Base-by-base conservation (phyloP, 2,797 vertebrate species). In the Myripristis jacobus region DNA sequence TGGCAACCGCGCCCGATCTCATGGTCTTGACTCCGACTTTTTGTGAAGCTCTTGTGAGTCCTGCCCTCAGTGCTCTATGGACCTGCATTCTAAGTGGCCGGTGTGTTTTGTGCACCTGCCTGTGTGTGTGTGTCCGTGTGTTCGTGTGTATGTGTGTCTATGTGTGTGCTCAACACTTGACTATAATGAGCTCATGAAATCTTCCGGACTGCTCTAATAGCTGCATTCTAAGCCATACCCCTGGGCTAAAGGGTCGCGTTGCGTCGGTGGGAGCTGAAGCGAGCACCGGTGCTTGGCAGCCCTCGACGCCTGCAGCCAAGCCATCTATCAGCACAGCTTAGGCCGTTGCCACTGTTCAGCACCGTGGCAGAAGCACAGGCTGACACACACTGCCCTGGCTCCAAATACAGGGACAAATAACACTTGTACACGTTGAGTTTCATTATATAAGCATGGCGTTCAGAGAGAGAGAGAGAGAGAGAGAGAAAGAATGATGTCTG, bases 161-260 rank as follows among this genome's bases (percentile, higher is more conserved):
- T 18, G 21, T 77, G 67, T 64, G 55, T 70, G 68, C 66, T 85
- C 66, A 66, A 83, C 82, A 64, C 81, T 88, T 61, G 59, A 77
- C 75, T 85, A 77, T 91, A 93, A 93, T 89, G 87, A 94, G 90
- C 89, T 86, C 43, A 67, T 88, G 84, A 90, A 89, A 91, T 92
- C 87, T 89, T 86, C 73, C 54, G 77, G 62, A 69, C 82, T 58
- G 83, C 87, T 91, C 86, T 89, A 89, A 91, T 90, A 87, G 92
- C 83, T 79, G 85, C 83, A 80, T 83, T 84, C 80, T 82, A 78
- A 92, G 87, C 83, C 84, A 50, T 82, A 83, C 81, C 91, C 81
- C 80, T 55, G 76, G 79, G 89, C 88, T 70, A 84, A 73, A 83
- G 75, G 77, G 75, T 86, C 48, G 55, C 22, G 65, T 18, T 56